phyloP scores from a whole-genome alignment of 2,797 vertebrate genomes.

The Dendrocincla fuliginosa region DNA sequence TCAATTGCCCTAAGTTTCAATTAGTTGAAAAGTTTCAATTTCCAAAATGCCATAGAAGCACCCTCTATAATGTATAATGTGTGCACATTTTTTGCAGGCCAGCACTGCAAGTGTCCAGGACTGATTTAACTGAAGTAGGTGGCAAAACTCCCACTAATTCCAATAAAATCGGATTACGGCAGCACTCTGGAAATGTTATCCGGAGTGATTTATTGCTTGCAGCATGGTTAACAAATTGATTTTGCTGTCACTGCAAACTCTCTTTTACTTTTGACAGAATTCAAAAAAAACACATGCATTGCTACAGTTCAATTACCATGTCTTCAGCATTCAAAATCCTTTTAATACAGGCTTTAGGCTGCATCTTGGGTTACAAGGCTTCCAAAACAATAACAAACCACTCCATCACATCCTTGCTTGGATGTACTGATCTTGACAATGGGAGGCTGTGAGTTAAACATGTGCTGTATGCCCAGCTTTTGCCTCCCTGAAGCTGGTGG shows the following conservation, averaged over 20 bases:
- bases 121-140: conserved; percentile 32
- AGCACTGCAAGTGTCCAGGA: neutral
- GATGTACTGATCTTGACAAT: neutral
- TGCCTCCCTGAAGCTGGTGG: neutral
- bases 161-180: neutral
- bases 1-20: too few species aligned
- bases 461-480: neutral
- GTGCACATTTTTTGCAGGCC: neutral
- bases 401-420: neutral
- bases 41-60: neutral
- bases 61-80: neutral
- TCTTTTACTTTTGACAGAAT: neutral
- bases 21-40: neutral
- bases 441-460: neutral
- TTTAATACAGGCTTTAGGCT: neutral
- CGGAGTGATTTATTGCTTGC: neutral
- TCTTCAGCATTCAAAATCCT: neutral
- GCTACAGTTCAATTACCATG: neutral
- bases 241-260: neutral
- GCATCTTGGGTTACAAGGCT: neutral
- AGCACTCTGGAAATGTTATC: conserved; percentile 15
- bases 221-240: neutral
- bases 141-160: conserved; percentile 36
- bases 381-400: neutral
- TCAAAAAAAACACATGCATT: neutral